Evolutionary conservation across 2,888 invertebrate genomes (phyloP), one percentile per base, ranked within the genome.

Genomic region (Erynnis tages): DNA sequence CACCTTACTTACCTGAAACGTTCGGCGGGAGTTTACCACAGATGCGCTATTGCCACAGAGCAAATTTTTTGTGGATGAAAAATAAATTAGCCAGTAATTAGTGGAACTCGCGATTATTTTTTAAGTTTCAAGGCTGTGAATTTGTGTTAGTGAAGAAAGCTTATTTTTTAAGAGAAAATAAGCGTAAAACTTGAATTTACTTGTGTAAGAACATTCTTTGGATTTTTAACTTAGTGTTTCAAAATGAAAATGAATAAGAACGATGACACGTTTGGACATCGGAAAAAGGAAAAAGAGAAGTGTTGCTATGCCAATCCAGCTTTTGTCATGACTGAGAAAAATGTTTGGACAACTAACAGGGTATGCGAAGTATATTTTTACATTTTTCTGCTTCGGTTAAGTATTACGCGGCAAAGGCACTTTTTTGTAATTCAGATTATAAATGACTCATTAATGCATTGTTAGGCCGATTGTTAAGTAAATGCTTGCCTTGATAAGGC

Each of bases 281-380:
- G 50, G n/a, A 50, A 21, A 10, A 50, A 35, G 16, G 35, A 43
- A 13, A 71, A 71, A 50, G 73, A 73, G 45, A 77, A 75, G 57
- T 66, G 70, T 62, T 71, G 77, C 54, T 84, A 79, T 54, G 82
- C 82, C 57, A 88, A 88, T 61, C 68, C 76, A 5, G 89, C 76
- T 35, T 88, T 82, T 66, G 76, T 80, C 58, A 69, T 80, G 67
- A 73, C 80, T 2, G 88, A 87, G 58, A 80, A 82, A 65, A 73
- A 75, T 66, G 59, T 69, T 48, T 77, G 72, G 74, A 65, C 63
- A 52, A 54, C 63, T 37, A 61, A 63, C 54, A 62, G 76, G 76
- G 78, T 79, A 61, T 2, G 62, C 44, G 11, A n/a, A n/a, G n/a
- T n/a, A n/a, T n/a, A 27, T 27, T 27, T 27, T 27, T 27, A 27